Base-by-base conservation (phyloP, 2,113 vertebrate species). In the Scophthalmus maximus region DNA sequence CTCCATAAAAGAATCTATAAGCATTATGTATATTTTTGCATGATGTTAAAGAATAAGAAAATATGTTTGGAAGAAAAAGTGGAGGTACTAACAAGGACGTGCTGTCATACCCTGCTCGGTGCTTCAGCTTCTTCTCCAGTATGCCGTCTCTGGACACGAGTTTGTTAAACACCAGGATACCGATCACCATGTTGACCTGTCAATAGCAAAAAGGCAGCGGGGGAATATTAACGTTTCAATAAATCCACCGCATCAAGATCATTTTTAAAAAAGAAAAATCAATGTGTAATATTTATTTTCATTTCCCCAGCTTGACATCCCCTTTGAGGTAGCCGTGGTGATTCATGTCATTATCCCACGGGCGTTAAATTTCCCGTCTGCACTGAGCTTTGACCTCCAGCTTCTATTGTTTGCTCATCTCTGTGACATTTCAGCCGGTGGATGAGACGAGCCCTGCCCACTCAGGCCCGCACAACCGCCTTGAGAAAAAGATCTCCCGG, bases 161-260 rank as follows among this genome's bases (percentile, higher is more conserved):
- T 91, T 99, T 99, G 94, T 99, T 99, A 95, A 99, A 99, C 88
- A 99, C 98, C 93, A 99, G 94, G 93, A 99, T 99, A 86, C 98
- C 98, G 90, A 99, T 99, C 93, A 99, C 98, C 98, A 99, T 99
- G 93, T 99, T 99, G 88, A 99, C 97, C 98, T 99, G 94, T 73
- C 89, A 91, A 72, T 70, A 93, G 42, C 26, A 22, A 4, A 7
- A 32, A n/a, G 18, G 18, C 6, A 44, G 18, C 17, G 4, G 18
- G 8, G 46, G n/a, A 23, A 38, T 20, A 50, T 71, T 60, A 56
- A 22, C 12, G 17, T 20, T 27, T 76, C 17, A 67, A 56, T 25
- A 30, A 46, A 64, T 66, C 59, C 49, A 15, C 22, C 5, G 9
- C 56, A 57, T 26, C 2, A 0, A 38, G 23, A 57, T 64, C 6